phyloP scores from a whole-genome alignment of 53 echinoderm and acorn worm species.

The Echinarachnius parma region DNA sequence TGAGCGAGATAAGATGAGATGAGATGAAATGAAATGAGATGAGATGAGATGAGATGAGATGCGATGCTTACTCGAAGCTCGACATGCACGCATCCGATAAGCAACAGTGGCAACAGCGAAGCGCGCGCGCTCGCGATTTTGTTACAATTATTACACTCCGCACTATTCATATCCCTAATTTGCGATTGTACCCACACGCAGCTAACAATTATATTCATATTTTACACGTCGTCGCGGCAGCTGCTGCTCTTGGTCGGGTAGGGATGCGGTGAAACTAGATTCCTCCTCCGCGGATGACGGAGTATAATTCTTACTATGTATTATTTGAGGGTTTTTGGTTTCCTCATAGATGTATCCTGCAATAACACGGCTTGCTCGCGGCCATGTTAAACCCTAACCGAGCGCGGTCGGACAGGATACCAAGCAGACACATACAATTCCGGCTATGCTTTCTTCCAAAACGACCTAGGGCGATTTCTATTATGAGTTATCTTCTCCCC shows the following conservation, averaged over 20 bases:
- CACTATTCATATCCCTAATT: too few relatives aligned
- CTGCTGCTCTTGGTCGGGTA: conserved; percentile 35
- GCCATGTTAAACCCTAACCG: conserved; percentile 11
- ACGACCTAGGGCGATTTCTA: conserved; percentile 42
- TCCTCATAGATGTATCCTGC: conserved; percentile 36
- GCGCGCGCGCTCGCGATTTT: too few relatives aligned
- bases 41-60: too few relatives aligned
- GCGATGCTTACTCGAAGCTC: too few relatives aligned
- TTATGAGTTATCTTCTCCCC: too few relatives aligned
- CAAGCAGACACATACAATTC: conserved; percentile 39
- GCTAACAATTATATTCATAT: conserved; percentile 47
- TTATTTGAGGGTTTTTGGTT: conserved; percentile 43
- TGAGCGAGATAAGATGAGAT: too few relatives aligned
- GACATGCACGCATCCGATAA: too few relatives aligned
- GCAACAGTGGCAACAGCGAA: too few relatives aligned
- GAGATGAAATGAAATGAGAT: too few relatives aligned
- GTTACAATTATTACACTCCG: conserved; percentile 22
- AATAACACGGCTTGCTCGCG: conserved; percentile 31
- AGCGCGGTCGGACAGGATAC: neutral
- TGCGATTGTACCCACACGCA: conserved; percentile 38
- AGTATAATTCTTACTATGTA: conserved; percentile 47
- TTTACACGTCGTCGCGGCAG: conserved; percentile 46
- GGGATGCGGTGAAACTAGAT: conserved; percentile 40
- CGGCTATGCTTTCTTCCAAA: conserved; percentile 43
- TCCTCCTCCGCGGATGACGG: conserved; percentile 23